Base-by-base conservation (phyloP, 2,113 vertebrate species). In the Cryptotis parvus region DNA sequence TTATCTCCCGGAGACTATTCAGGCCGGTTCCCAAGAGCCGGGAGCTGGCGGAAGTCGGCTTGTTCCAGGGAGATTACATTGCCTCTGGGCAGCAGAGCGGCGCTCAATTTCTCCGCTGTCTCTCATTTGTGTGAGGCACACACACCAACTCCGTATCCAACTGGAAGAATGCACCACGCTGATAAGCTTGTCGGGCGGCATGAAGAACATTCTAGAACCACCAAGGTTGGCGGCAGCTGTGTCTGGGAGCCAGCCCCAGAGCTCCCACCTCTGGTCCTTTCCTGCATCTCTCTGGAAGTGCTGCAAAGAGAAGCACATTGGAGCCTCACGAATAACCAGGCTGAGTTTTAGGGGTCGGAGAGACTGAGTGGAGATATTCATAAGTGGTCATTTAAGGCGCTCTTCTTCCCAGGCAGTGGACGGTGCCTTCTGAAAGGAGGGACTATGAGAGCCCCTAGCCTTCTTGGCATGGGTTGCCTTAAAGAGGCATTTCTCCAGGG, bases 401-500 rank as follows among this genome's bases (percentile, higher is more conserved):
- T 90, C 52, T 75, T 78, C 82, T 73, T 73, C 14, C 14, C 33
- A 89, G 29, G 45, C 39, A 55, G 31, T 10, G 16, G 80, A 81
- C 35, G 89, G 78, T 58, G 27, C 55, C 41, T 84, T 84, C 73
- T 89, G 41, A 92, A 92, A 93, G 74, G 31, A n/a, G 4, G 1
- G 24, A 29, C 93, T 87, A 89, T 94, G 86, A 45, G 14, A 65
- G 76, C 77, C 91, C 91, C 27, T 18, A 22, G 65, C 24, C 45
- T 83, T 18, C 45, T 83, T 29, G 0, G 31, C 31, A 35, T 61
- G 81, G 9, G 24, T 55, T 43, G 9, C 41, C 65, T 89, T 91
- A 66, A 94, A 76, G 69, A 92, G 55, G 73, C 43, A 27, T 90
- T 84, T 87, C 79, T 94, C 63, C 83, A 94, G 41, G 6, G 72